Base-by-base conservation (phyloP, 2,113 vertebrate genomes). In the Pseudopodoces humilis region DNA sequence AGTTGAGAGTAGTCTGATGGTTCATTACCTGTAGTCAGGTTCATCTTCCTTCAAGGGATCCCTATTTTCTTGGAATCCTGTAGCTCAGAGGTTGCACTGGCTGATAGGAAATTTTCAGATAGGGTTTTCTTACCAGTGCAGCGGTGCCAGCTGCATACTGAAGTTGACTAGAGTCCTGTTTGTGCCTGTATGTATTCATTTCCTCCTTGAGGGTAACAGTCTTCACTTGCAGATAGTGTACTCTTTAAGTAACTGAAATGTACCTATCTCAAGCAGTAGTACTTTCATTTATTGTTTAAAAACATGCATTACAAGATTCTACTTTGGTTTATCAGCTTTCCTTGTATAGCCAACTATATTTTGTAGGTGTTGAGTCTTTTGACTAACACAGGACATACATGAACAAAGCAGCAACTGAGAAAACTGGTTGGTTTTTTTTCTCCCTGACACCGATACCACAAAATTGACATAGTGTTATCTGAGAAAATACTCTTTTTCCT, bases 141-240 rank as follows among this genome's bases (percentile, higher is more conserved):
- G 5, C 12, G 8, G 1, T 72, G 19, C 11, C 25, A 70, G 0
- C 56, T 60, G 37, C 20, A 6, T 28, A 16, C 33, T 60, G 55
- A 50, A 52, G 22, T 43, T 33, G 33, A 44, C 8, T 49, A 3
- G 1, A n/a, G 21, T 87, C 43, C 28, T 74, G 7, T 52, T 75
- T 2, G 1, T 59, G 21, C 41, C 30, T 62, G 3, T 55, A 5
- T 53, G 25, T 77, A 17, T 69, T 83, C 0, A 28, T 68, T 81
- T 93, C 31, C 5, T 49, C 16, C 41, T 67, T 50, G 22, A 65
- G 28, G 9, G 24, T 55, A 83, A 16, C 20, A 52, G 13, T 67
- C 28, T 71, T 86, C 8, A 11, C 12, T 68, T 88, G 58, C 20
- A 81, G 47, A 49, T 74, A 35, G 11, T 15, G 5, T 56, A 33